Base-by-base conservation (phyloP, 2,797 vertebrate genomes). In the Melanogrammus aeglefinus region DNA sequence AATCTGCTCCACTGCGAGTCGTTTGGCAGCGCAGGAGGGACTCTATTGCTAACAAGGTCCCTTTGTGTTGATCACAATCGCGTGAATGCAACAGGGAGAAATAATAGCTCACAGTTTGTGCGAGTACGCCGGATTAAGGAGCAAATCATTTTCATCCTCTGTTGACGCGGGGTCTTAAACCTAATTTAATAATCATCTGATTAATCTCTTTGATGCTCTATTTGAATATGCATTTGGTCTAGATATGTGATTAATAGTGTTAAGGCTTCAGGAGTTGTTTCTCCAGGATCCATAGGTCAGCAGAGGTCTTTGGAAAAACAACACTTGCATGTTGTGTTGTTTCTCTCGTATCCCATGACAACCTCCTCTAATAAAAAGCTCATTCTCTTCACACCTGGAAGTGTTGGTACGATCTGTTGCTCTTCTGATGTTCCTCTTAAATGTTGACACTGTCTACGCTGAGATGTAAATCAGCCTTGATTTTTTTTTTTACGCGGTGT, bases 1-100 rank as follows among this genome's bases (percentile, higher is more conserved):
- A 24, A 83, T 78, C 77, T 78, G 79, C 79, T 79, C 76, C 73
- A 47, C 72, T 36, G 35, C 12, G 24, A 77, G 73, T 33, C 77
- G 76, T 78, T 80, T 73, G 79, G 75, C 78, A 72, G 66, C 31
- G 36, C 18, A 63, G 41, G 14, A 4, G 63, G 35, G 38, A 79
- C 57, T 73, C 24, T 75, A 72, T 76, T 80, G 41, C 74, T 36
- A 13, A 38, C 78, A 76, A 77, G 24, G 51, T 76, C 86, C 21
- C 77, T 16, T 63, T 75, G 29, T 69, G 31, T 79, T 75, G 80
- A 85, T 18, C 81, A 66, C 70, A 3, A 12, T 83, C 82, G 41
- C 7, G 81, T 78, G 72, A 73, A 78, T 79, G 39, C 27, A 71
- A 66, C 75, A 41, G 47, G 27, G 75, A 73, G 70, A 6, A 6